Percentiles rank a stretch among this genome's conserved stretches.
Conservation (phyloP, 2,113 vertebrate genomes). For the Gymnogyps californianus region DNA sequence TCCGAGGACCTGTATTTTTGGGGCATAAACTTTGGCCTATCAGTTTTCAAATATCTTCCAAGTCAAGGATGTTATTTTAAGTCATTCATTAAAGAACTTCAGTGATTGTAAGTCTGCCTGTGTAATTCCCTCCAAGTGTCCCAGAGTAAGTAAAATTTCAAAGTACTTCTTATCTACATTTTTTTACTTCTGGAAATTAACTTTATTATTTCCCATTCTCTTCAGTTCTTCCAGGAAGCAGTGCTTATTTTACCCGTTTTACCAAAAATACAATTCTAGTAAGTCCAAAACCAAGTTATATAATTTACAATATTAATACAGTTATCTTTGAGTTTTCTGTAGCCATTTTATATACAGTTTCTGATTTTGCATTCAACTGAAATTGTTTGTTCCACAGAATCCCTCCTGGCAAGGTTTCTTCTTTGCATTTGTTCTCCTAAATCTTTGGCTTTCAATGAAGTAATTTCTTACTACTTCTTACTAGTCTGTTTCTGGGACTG, state of each 20-base stretch:
- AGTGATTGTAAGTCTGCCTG: neutral
- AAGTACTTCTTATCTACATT: neutral
- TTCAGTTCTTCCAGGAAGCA: neutral
- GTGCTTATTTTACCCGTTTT: neutral
- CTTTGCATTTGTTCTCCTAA: neutral
- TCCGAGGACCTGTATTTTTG: neutral
- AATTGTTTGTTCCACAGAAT: neutral
- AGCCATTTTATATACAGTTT: neutral
- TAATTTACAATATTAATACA: neutral
- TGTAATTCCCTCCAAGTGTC: neutral
- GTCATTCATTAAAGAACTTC: neutral
- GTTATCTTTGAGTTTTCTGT: neutral
- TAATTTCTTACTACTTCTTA: neutral
- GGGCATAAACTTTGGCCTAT: neutral
- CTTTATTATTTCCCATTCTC: neutral
- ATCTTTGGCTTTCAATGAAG: neutral
- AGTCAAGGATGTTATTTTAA: neutral
- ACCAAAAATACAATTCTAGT: neutral
- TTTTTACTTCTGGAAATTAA: neutral
- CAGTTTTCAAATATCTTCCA: neutral
- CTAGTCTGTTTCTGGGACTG: neutral
- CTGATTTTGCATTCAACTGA: neutral
- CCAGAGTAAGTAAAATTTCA: neutral
- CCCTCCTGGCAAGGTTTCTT: neutral
- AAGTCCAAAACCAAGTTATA: neutral